Evolutionary conservation across 2,113 vertebrate genomes (phyloP), one percentile per base, ranked within the genome.

Genomic region (Myrmophylax atrothorax): DNA sequence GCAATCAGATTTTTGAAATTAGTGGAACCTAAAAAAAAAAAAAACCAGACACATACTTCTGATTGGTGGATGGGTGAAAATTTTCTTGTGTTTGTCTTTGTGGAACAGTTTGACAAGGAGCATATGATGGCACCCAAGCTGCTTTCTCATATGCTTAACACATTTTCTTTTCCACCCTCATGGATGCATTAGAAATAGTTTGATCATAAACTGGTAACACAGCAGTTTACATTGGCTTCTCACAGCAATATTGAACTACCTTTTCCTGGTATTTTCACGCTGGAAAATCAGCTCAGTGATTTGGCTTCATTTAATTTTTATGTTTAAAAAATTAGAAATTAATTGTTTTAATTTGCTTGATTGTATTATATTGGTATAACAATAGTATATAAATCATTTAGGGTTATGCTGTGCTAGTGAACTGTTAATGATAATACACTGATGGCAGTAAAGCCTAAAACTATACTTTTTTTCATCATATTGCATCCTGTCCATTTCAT

Each of bases 121-220:
- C 93, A 84, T 90, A 95, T 93, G 89, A 89, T 93, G 47, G 60
- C 58, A 68, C 2, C 10, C 74, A 93, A 58, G 62, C 55, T 52
- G 59, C 77, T 93, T 81, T 67, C 84, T 96, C 64, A 53, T 83
- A 87, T 93, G 85, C 76, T 90, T 91, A 74, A 83, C 89, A 94
- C 74, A 53, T 90, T 89, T 95, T 91, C 55, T 47, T 90, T 81
- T 88, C 68, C 76, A 63, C 83, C 79, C 72, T 92, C 50, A 0
- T 63, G 60, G 25, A 77, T 93, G 24, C 66, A 86, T 84, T 91
- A 78, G 50, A 93, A 80, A 89, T 84, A 86, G 68, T 91, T 92
- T 50, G 35, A 70, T 87, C 35, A 46, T 40, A 5, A 88, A 85
- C 79, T 79, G 52, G 69, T 75, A 79, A 66, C 62, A 67, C 60